These are phyloP conservation scores for Cheilosia soror DNA, from an alignment of 2,888 invertebrate genomes.

Conservation along the genomic window DNA sequence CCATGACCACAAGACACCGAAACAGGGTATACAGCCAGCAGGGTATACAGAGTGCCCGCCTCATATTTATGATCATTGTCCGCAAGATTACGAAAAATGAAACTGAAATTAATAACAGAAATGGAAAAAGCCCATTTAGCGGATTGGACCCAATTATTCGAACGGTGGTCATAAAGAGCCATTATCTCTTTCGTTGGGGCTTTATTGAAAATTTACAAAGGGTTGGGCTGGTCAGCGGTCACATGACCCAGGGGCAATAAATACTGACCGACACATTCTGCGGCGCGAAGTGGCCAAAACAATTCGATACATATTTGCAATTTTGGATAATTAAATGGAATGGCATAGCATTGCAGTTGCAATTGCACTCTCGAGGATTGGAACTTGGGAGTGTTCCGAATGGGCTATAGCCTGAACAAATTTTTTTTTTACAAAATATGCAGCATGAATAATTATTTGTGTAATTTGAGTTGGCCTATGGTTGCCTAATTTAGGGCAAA, in stretches of 20 bases:
- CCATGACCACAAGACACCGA: slow-evolving; percentile 67
- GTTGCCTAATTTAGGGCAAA: background rate
- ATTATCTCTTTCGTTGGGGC: slow-evolving; percentile 14
- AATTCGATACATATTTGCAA: slow-evolving; percentile 16
- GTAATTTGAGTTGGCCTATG: background rate
- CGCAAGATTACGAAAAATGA: slow-evolving; percentile 49
- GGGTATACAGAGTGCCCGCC: too few species aligned
- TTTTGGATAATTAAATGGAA: slow-evolving; percentile 47
- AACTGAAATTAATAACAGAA: slow-evolving; percentile 45
- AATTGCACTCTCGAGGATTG: slow-evolving; percentile 50
- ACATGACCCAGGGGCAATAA: slow-evolving; percentile 43
- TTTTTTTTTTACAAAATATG: slow-evolving; percentile 25
- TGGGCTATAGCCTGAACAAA: background rate
- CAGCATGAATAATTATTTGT: background rate
- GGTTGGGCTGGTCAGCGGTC: slow-evolving; percentile 43
- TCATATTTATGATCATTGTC: slow-evolving; percentile 56
- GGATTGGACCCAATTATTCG: slow-evolving; percentile 51
- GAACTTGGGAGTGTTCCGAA: slow-evolving; percentile 56
- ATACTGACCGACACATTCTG: background rate
- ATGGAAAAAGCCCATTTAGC: slow-evolving; percentile 9
- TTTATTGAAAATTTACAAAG: slow-evolving; percentile 39
- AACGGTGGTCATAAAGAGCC: slow-evolving; percentile 16
- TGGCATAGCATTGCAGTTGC: slow-evolving; percentile 29
- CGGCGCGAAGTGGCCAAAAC: slow-evolving; percentile 21
- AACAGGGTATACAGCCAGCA: slow-evolving; percentile 12